Conservation (phyloP, 1,140 invertebrate genomes). For the Drosophila pseudoananassae region DNA sequence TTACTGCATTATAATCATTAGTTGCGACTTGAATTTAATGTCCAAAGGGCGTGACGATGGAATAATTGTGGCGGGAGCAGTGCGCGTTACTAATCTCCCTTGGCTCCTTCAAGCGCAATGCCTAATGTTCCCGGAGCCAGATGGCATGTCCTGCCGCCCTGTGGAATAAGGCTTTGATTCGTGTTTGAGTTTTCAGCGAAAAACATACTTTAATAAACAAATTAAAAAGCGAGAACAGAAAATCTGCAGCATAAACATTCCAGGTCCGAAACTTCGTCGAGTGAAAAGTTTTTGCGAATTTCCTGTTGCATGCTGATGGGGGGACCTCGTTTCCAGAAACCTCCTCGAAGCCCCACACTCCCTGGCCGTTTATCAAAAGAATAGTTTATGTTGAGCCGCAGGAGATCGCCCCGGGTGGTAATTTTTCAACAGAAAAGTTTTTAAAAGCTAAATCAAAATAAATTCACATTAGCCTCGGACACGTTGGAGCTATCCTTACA, state of each 20-base stretch:
- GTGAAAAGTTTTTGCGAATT: constrained; percentile 50
- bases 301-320: constrained; percentile 51
- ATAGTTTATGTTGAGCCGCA: constrained; percentile 45
- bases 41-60: constrained; percentile 37
- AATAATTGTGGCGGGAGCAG: constrained; percentile 60
- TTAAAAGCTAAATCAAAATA: constrained; percentile 46
- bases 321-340: constrained; percentile 3
- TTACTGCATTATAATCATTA: constrained; percentile 61
- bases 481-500: constrained; percentile 10
- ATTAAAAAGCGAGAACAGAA: constrained; percentile 28
- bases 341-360: neutral
- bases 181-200: neutral
- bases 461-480: constrained; percentile 42
- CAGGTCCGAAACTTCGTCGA: constrained; percentile 24
- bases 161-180: too few relatives aligned
- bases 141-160: too few relatives aligned
- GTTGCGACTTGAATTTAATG: constrained; percentile 51
- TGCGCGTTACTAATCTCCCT: constrained; percentile 30
- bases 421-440: constrained; percentile 35
- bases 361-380: constrained; percentile 34
- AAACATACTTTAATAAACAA: constrained; percentile 55
- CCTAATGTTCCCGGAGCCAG: too few relatives aligned
- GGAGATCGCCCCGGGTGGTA: constrained; percentile 33
- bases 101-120: neutral
- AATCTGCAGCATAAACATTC: constrained; percentile 34